Percentiles rank a stretch among this genome's conserved stretches.
Conservation (phyloP, 2,113 vertebrate genomes). For the Tiliqua scincoides region DNA sequence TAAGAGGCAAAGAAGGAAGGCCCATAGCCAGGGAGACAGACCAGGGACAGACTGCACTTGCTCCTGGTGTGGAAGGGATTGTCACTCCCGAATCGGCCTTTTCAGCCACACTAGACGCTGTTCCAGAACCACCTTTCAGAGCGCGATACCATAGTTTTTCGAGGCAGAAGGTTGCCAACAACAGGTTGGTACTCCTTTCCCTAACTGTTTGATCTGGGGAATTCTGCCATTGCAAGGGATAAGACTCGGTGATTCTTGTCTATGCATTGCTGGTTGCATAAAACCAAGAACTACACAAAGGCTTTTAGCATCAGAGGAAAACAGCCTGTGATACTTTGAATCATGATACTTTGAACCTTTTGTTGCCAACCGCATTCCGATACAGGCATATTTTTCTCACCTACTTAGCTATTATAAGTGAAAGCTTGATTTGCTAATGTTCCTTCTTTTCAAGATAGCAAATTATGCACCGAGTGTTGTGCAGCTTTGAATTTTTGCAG, state of each 20-base stretch:
- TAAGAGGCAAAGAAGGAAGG: too few species aligned
- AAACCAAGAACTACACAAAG: neutral
- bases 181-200: too few species aligned
- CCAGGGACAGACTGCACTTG: too few species aligned
- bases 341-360: neutral
- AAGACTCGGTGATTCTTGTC: neutral
- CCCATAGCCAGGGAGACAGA: too few species aligned
- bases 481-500: slow-evolving; percentile 25
- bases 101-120: too few species aligned
- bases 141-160: too few species aligned
- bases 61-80: too few species aligned
- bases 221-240: neutral
- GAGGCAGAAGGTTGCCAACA: too few species aligned
- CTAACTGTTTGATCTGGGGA: neutral
- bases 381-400: neutral
- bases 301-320: neutral
- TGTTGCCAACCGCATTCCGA: neutral
- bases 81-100: too few species aligned
- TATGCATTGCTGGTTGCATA: neutral
- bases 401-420: slow-evolving; percentile 12
- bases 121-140: too few species aligned
- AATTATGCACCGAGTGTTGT: slow-evolving; percentile 22
- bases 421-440: slow-evolving; percentile 23
- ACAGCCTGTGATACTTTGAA: neutral
- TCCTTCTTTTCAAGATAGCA: slow-evolving; percentile 24